These are phyloP conservation scores for Ericerus pela DNA, from an alignment of 1,140 invertebrate species.

Conservation along the genomic window DNA sequence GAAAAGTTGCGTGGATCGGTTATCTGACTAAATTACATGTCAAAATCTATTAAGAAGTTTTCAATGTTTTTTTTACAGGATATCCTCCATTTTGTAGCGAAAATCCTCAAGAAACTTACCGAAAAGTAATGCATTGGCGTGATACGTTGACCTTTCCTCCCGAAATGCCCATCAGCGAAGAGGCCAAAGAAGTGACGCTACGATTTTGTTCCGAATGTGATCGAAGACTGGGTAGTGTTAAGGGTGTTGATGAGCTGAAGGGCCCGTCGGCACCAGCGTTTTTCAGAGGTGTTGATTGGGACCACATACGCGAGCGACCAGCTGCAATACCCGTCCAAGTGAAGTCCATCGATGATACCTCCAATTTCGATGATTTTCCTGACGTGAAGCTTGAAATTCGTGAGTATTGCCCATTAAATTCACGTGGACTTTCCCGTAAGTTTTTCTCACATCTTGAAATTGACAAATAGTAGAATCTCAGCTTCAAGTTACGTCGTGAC, in stretches of 20 bases:
- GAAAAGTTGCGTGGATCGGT: too few species aligned
- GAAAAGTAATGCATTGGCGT: conserved; percentile 99
- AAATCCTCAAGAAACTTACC: conserved; percentile 97
- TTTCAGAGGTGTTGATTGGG: conserved; percentile 89
- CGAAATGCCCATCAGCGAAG: conserved; percentile 95
- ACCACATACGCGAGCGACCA: conserved; percentile 88
- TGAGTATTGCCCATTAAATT: conserved; percentile 42
- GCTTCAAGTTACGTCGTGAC: too few species aligned
- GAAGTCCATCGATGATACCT: conserved; percentile 89
- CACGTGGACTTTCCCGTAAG: neutral
- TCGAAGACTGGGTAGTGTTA: conserved; percentile 70
- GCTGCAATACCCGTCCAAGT: conserved; percentile 94
- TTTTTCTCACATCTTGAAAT: neutral
- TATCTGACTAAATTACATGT: too few species aligned
- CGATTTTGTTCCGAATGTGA: conserved; percentile 93
- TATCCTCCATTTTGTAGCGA: conserved; percentile 99
- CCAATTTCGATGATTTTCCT: conserved; percentile 99
- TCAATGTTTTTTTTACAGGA: conserved; percentile 38
- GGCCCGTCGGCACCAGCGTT: conserved; percentile 43
- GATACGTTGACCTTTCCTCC: conserved; percentile 96
- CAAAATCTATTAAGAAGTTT: too few species aligned
- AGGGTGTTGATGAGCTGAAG: conserved; percentile 67
- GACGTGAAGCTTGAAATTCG: conserved; percentile 97
- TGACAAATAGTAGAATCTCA: too few species aligned
- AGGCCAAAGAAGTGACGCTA: conserved; percentile 69